A percentile compares a stretch with the other conserved stretches of the same genome.
phyloP scores from a whole-genome alignment of 2,113 vertebrate species.

The Astur gentilis region DNA sequence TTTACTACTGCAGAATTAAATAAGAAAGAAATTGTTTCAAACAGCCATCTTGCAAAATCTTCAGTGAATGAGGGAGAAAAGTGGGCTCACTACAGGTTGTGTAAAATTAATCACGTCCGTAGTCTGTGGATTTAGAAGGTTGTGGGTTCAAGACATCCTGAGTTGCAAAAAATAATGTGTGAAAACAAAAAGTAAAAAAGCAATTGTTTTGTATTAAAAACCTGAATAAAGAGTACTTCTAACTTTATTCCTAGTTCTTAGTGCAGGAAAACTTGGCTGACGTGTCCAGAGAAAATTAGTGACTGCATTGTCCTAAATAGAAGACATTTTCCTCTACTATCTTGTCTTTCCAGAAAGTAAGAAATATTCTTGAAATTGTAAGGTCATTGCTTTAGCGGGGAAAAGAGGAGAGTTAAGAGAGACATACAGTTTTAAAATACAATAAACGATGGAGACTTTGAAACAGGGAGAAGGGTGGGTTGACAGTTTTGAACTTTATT shows the following conservation, averaged over 20 bases:
- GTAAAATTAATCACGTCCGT: background rate
- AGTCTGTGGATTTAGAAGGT: background rate
- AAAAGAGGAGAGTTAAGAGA: background rate
- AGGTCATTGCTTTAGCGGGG: background rate
- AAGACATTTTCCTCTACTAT: background rate
- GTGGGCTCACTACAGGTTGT: background rate
- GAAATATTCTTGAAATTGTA: background rate
- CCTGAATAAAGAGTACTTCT: background rate
- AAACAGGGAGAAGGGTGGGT: background rate
- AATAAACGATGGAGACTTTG: background rate
- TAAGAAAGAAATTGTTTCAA: background rate
- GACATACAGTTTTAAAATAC: background rate
- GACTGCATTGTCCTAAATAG: background rate
- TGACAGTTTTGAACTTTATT: background rate
- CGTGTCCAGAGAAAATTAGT: background rate
- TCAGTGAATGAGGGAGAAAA: background rate
- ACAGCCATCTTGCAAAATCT: background rate
- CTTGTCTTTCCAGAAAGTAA: background rate
- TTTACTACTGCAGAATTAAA: background rate
- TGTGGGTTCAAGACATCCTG: background rate
- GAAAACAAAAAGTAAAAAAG: background rate
- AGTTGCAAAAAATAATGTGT: background rate
- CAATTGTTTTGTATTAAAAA: background rate
- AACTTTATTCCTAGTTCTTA: background rate
- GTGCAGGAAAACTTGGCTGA: background rate